These are phyloP conservation scores for Telmatherina bonti DNA, from an alignment of 2,797 vertebrate genomes.

Conservation along the genomic window DNA sequence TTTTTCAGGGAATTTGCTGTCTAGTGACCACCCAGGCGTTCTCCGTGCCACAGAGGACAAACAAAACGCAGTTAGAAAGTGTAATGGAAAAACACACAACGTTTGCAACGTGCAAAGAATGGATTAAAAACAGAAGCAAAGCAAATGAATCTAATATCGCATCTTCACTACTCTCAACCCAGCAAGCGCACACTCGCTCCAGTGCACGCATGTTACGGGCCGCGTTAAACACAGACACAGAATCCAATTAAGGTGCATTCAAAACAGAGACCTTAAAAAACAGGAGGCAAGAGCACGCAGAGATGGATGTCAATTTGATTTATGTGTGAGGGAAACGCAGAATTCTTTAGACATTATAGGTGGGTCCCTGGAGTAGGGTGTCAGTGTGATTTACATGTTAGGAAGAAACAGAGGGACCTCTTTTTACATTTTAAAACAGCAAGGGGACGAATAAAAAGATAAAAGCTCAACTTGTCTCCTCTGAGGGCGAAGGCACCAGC, in stretches of 20 bases:
- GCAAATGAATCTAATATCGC: constrained; percentile 46
- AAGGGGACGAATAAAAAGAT: constrained; percentile 51
- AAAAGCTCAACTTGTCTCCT: constrained; percentile 44
- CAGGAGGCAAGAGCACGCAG: constrained; percentile 23
- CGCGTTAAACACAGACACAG: constrained; percentile 58
- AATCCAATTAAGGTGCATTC: constrained; percentile 76
- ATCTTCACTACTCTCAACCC: constrained; percentile 30
- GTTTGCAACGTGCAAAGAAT: constrained; percentile 27
- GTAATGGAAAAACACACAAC: constrained; percentile 10
- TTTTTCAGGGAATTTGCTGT: constrained; percentile 41
- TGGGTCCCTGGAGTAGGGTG: constrained; percentile 55
- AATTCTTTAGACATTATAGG: constrained; percentile 61
- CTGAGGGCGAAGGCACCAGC: constrained; percentile 33
- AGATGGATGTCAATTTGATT: constrained; percentile 71
- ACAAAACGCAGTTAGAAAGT: constrained; percentile 23
- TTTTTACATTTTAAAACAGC: constrained; percentile 62
- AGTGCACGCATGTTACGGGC: constrained; percentile 26
- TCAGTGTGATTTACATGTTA: constrained; percentile 74
- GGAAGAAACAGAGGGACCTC: constrained; percentile 44
- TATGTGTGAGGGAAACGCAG: constrained; percentile 59
- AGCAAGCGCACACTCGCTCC: neutral
- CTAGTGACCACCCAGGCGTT: constrained; percentile 30
- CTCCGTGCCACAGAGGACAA: constrained; percentile 21
- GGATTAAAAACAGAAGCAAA: constrained; percentile 50
- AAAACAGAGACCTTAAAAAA: constrained; percentile 48